These are phyloP conservation scores for Hyles euphorbiae DNA, from an alignment of 1,140 invertebrate genomes.

Conservation along the genomic window DNA sequence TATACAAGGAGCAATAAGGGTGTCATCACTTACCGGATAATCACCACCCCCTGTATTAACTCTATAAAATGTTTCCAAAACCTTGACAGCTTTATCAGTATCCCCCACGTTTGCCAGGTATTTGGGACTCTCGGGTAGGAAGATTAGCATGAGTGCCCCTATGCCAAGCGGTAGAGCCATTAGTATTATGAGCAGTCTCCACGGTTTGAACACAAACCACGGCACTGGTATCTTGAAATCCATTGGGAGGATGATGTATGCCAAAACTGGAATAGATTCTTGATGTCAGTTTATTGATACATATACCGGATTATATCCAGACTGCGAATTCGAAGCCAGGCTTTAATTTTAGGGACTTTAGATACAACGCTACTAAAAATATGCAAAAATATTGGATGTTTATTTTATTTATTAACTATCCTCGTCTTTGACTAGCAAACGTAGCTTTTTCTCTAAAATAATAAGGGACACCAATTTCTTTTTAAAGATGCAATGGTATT, in stretches of 20 bases:
- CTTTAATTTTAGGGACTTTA: neutral
- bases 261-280: conserved; percentile 28
- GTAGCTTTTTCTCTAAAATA: no score
- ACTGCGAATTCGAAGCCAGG: neutral
- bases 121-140: conserved; percentile 81
- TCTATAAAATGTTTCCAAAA: neutral
- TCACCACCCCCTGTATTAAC: conserved; percentile 49
- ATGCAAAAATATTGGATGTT: neutral
- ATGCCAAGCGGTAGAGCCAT: conserved; percentile 77
- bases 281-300: no score
- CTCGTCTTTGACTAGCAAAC: no score
- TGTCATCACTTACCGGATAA: conserved; percentile 26
- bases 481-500: no score
- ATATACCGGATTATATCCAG: no score
- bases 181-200: conserved; percentile 79
- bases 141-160: conserved; percentile 73
- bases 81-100: conserved; percentile 16
- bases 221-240: conserved; percentile 45
- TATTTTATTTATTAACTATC: no score
- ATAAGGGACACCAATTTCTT: no score
- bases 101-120: conserved; percentile 75
- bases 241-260: conserved; percentile 36
- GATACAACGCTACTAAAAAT: neutral
- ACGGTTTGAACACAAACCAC: conserved; percentile 69
- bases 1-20: no score